Base-by-base conservation (phyloP, 2,113 vertebrate genomes). In the Bujurquina vittata region DNA sequence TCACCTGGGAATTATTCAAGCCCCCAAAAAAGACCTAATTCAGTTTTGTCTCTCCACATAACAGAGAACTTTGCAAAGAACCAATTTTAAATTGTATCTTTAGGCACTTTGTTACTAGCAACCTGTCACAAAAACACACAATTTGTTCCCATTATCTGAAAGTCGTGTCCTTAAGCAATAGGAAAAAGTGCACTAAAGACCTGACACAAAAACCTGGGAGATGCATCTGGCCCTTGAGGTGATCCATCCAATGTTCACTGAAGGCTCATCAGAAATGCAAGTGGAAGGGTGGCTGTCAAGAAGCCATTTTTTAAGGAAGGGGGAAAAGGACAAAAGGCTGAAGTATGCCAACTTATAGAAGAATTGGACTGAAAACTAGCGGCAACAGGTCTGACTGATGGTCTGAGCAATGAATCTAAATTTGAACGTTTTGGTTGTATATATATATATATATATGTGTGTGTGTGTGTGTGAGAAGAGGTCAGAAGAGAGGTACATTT, bases 131-230 rank as follows among this genome's bases (percentile, higher is more conserved):
- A 46, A 46, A 67, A 67, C 62, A 67, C 62, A 67, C 23, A 22
- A 46, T 67, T 67, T 67, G 37, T 67, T 67, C 37, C 37, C 37
- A 67, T 67, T 67, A 67, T 46, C 62, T 46, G 37, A 67, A 46
- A 67, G 22, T 17, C 22, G 17, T 46, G 37, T 46, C 62, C 62
- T 67, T 46, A 26, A 67, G 62, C 37, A 67, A 67, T 0, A 46
- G 62, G 22, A 37, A 67, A 46, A 55, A 65, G 26, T 26, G 22
- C 4, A 67, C 62, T 67, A 46, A 67, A 67, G 17, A 18, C 37
- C 2, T 67, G 22, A 67, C 37, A 67, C n/a, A 46, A n/a, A 43
- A 37, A 67, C 62, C 62, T 67, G 40, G 23, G 37, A 67, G 62
- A 43, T 26, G 37, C 22, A 65, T 43, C 0, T 65, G 37, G 37